Evolutionary conservation across 2,113 vertebrate genomes (phyloP), one percentile per base, ranked within the genome.

Genomic region (Sorex fumeus): DNA sequence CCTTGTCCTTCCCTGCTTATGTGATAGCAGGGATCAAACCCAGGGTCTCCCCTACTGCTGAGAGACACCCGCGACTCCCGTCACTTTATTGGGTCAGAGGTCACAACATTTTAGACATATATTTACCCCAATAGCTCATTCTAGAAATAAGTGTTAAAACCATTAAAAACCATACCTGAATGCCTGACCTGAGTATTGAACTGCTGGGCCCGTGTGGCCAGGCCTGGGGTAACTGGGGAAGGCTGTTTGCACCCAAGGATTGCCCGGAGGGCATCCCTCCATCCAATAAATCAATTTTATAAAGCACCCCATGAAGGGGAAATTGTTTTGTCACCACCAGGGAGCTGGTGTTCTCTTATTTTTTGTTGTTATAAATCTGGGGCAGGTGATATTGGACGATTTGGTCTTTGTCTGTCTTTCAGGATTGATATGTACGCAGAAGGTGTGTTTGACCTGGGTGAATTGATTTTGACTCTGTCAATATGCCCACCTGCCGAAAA

Each of bases 401-500:
- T 77, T 0, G 43, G 67, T 53, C 9, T 90, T 91, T 93, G 40
- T 96, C 91, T 36, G 8, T 95, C 93, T 94, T 95, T 34, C 85
- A 99, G 98, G 96, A 97, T 99, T 95, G 98, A 99, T 93, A 98
- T 98, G 97, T 99, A 98, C 89, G 19, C 88, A 7, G 98, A 99
- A 81, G 98, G 98, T 53, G 1, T 96, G 16, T 57, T 64, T 0
- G 98, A 99, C 69, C 82, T 98, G 21, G 97, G 97, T 97, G 96
- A 97, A 12, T 94, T 98, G 95, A 84, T 98, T 0, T 34, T 97
- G 45, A 1, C 40, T 0, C 25, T 97, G 30, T 81, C 94, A 30
- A 95, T 98, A 53, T 25, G 19, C 3, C 1, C 94, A 12, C 70
- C 95, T 19, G 93, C 27, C 6, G 82, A 98, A 27, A 70, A 90